Conservation (phyloP, 2,797 vertebrate genomes). For the Cyclura pinguis region DNA sequence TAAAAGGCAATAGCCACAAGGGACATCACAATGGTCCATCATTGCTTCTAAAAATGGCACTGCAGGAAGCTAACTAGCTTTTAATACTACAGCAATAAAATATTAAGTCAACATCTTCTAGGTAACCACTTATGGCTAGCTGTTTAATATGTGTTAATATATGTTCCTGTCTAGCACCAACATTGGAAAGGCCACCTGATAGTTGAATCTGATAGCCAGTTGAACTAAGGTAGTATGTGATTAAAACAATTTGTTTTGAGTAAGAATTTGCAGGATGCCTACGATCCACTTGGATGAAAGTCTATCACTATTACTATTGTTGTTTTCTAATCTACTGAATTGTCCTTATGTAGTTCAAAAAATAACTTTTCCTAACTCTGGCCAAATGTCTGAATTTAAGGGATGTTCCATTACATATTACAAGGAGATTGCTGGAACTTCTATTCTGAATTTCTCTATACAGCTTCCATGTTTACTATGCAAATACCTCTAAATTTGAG, state of each 20-base stretch:
- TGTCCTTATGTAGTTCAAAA: neutral
- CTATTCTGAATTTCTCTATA: neutral
- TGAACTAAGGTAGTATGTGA: neutral
- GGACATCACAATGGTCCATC: neutral
- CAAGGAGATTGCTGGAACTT: neutral
- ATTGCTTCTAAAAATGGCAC: neutral
- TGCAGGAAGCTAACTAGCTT: neutral
- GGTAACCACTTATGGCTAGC: neutral
- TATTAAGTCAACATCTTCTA: neutral
- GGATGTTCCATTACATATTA: neutral
- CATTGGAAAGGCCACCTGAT: neutral
- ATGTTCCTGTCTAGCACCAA: neutral
- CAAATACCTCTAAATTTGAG: neutral
- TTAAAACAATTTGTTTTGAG: neutral
- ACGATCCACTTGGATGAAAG: neutral
- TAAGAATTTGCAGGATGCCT: too few relatives aligned
- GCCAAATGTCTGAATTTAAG: neutral
- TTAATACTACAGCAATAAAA: neutral
- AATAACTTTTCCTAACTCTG: neutral
- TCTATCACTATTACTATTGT: neutral
- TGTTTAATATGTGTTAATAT: neutral
- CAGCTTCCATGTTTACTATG: neutral
- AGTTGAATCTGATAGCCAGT: accelerated
- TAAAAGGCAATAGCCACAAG: too few relatives aligned
- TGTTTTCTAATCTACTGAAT: neutral